Base-by-base conservation (phyloP, 1,140 invertebrate genomes). In the Orussus abietinus region DNA sequence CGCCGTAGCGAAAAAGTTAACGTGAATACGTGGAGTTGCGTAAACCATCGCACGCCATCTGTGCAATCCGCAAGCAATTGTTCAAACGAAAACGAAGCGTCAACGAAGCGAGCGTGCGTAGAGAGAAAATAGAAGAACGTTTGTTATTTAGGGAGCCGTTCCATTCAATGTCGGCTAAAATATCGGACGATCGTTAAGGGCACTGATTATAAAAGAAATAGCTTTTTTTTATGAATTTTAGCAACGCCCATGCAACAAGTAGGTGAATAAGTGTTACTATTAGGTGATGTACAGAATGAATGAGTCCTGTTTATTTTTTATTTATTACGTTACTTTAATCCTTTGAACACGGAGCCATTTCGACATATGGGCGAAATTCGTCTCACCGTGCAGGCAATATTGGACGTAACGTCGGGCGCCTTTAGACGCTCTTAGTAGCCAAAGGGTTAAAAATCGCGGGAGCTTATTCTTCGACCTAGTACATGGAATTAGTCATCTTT, bases 21-120 rank as follows among this genome's bases (percentile, higher is more conserved):
- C 19, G 9, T 25, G 35, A 11, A 10, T 10, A 12, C 33, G 30
- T 17, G 5, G 26, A 22, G 11, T 39, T n/a, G 22, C 13, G 21
- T 10, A 21, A 45, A 35, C 38, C 18, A 14, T 32, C 11, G 11
- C 6, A 2, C 3, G 10, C 11, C 57, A 63, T 52, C 56, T 61
- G 60, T 59, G 36, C 36, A 53, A 54, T 52, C 37, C 21, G 3
- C 3, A 33, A 36, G 13, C 57, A 63, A 56, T 60, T 62, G 55
- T 59, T 22, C 46, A 59, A 61, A 61, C 38, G n/a, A 57, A 50
- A 19, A 15, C 26, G 30, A 17, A 6, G 19, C 14, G 18, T 26
- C 7, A n/a, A 25, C n/a, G 6, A 25, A 25, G 22, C 18, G 17
- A 3, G 19, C 18, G 17, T 38, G 22, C 28, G n/a, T 25, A 25